Percentiles rank a stretch among this genome's conserved stretches.
phyloP scores from a whole-genome alignment of 2,888 invertebrate genomes.

The Patella depressa region DNA sequence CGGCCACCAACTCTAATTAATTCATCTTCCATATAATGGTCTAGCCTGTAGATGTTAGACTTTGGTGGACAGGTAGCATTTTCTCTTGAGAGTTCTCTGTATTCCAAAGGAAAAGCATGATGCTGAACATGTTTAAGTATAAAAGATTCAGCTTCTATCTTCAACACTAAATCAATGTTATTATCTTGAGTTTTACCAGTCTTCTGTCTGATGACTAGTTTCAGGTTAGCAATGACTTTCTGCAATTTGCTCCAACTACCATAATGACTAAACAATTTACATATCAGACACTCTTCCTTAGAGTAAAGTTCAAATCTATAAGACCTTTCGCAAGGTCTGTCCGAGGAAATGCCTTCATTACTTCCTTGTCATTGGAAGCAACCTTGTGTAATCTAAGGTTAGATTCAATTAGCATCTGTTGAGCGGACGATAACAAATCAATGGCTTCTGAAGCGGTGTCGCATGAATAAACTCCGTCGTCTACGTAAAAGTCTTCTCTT shows the following conservation, averaged over 20 bases:
- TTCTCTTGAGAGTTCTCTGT: no score
- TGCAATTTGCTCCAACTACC: no score
- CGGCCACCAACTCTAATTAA: conserved; percentile 4
- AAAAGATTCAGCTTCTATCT: neutral
- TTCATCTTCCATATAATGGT: neutral
- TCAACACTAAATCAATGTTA: neutral
- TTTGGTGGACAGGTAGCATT: neutral
- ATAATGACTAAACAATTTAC: no score
- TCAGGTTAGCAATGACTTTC: no score
- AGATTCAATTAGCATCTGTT: no score
- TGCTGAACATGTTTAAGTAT: neutral
- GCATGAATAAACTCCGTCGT: conserved; percentile 28
- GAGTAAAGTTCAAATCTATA: no score
- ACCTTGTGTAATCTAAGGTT: no score
- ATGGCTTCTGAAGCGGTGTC: conserved; percentile 13
- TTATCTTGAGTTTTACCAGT: neutral
- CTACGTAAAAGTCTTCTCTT: conserved; percentile 30
- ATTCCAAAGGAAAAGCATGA: neutral
- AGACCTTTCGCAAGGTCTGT: no score
- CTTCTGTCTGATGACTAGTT: no score
- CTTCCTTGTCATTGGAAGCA: no score
- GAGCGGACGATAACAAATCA: neutral
- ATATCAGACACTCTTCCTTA: no score
- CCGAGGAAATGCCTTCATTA: no score
- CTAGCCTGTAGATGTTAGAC: neutral